phyloP scores from a whole-genome alignment of 2,888 invertebrate species.

The Drosophila parthenogenetica region DNA sequence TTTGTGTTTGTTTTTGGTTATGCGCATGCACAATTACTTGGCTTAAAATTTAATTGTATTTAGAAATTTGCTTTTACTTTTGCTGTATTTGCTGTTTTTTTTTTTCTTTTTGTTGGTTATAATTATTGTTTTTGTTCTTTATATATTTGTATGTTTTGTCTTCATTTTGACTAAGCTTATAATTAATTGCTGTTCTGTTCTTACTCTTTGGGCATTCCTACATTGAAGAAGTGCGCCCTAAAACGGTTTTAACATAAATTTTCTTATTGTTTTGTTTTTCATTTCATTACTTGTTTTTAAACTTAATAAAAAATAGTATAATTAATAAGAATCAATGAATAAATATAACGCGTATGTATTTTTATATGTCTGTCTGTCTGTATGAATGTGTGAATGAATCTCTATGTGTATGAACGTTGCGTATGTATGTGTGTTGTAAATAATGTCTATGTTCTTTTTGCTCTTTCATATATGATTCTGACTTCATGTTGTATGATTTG shows the following conservation, averaged over 20 bases:
- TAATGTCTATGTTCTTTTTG: constrained; percentile 37
- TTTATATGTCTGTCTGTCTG: constrained; percentile 45
- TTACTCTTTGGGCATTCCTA: constrained; percentile 66
- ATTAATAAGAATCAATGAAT: constrained; percentile 81
- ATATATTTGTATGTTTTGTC: constrained; percentile 50
- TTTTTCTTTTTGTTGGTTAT: constrained; percentile 48
- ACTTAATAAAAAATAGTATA: constrained; percentile 77
- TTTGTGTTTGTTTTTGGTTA: constrained; percentile 62
- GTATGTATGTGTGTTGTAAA: constrained; percentile 41
- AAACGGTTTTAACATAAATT: constrained; percentile 74
- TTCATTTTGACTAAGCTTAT: constrained; percentile 80
- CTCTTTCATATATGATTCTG: constrained; percentile 4
- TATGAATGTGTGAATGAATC: constrained; percentile 37
- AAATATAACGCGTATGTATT: constrained; percentile 74
- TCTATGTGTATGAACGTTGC: constrained; percentile 33
- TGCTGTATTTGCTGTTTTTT: constrained; percentile 37
- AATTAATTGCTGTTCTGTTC: constrained; percentile 83
- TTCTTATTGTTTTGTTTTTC: constrained; percentile 35
- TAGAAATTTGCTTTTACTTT: constrained; percentile 54
- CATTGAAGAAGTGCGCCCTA: constrained; percentile 31
- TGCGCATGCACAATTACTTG: constrained; percentile 62
- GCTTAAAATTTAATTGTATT: constrained; percentile 67
- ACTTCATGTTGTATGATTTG: constrained; percentile 41
- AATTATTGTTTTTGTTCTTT: constrained; percentile 27
- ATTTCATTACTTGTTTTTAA: constrained; percentile 58